phyloP scores from a whole-genome alignment of 2,888 invertebrate genomes.

The Argyresthia goedartella region DNA sequence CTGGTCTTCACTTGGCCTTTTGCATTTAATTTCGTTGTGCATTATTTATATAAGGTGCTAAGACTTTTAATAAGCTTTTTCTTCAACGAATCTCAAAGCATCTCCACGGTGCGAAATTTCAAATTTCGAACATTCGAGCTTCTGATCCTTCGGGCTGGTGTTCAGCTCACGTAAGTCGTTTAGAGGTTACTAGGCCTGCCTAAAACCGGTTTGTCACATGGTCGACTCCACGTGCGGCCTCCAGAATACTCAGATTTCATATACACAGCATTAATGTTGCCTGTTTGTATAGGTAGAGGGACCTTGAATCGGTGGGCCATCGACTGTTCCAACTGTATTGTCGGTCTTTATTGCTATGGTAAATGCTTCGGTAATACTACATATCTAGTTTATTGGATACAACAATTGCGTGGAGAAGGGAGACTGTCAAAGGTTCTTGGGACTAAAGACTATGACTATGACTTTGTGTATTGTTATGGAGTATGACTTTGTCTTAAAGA shows the following conservation, averaged over 20 bases:
- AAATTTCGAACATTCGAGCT: conserved; percentile 22
- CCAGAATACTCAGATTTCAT: conserved; percentile 32
- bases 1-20: no score
- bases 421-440: no score
- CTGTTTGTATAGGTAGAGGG: conserved; percentile 11
- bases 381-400: no score
- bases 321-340: conserved; percentile 15
- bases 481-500: no score
- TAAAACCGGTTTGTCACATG: conserved; percentile 67
- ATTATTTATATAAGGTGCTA: neutral
- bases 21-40: no score
- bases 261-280: conserved; percentile 17
- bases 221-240: conserved; percentile 61
- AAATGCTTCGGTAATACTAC: conserved; percentile 8
- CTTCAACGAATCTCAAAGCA: neutral
- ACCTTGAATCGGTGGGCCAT: conserved; percentile 8
- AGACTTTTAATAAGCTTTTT: neutral
- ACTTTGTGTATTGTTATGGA: no score
- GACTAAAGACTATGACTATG: no score
- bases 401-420: no score
- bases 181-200: conserved; percentile 66
- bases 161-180: conserved; percentile 43
- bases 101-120: conserved; percentile 21
- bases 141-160: conserved; percentile 34
- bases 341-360: conserved; percentile 21